Conservation (phyloP, 2,797 vertebrate species). For the Chloroceryle inda region DNA sequence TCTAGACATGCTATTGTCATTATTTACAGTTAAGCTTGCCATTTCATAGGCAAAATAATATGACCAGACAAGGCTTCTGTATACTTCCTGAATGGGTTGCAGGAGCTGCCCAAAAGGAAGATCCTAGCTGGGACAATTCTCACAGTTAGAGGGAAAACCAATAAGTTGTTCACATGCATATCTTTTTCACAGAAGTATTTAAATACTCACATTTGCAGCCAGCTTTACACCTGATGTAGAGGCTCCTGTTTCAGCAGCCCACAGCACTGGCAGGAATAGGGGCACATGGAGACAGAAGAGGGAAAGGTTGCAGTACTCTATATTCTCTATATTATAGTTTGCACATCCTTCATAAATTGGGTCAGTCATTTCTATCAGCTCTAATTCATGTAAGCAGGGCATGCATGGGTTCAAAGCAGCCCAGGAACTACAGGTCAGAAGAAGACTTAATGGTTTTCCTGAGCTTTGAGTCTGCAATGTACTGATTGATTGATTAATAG, state of each 20-base stretch:
- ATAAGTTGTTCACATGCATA: not conserved
- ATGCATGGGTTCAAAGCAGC: not conserved
- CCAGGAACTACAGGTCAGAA: not conserved
- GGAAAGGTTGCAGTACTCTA: not conserved
- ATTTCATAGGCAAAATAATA: constrained; percentile 12
- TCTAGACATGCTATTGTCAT: not conserved
- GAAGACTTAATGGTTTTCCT: not conserved
- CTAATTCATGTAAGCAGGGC: constrained; percentile 17
- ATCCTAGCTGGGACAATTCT: not conserved
- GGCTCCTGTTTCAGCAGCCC: not conserved
- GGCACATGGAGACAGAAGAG: not conserved
- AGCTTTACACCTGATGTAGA: not conserved
- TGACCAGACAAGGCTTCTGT: not conserved
- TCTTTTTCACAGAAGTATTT: not conserved
- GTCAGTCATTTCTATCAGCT: not conserved
- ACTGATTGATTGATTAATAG: not conserved
- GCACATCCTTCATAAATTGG: not conserved
- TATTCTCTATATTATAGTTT: not conserved
- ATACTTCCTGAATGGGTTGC: not conserved
- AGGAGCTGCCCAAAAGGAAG: not conserved
- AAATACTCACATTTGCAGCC: not conserved
- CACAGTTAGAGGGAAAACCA: not conserved
- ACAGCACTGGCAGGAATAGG: not conserved
- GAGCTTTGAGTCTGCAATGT: not conserved
- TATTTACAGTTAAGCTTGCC: not conserved